These are phyloP conservation scores for Illadopsis cleaveri DNA, from an alignment of 2,113 vertebrate genomes.

Conservation along the genomic window DNA sequence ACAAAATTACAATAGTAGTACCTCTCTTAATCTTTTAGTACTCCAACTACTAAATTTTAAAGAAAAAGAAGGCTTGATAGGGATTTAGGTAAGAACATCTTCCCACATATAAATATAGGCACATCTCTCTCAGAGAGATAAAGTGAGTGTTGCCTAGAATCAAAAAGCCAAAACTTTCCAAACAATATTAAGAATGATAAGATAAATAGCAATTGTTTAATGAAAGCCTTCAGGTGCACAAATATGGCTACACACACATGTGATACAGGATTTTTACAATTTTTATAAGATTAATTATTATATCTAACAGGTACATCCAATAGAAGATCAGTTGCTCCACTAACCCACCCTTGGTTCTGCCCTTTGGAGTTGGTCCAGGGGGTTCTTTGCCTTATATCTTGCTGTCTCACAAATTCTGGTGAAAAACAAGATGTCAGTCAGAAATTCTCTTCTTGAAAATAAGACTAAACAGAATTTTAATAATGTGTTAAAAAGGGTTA, in stretches of 20 bases:
- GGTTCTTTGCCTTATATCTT: not conserved
- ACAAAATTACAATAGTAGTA: not conserved
- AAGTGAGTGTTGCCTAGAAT: not conserved
- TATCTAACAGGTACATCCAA: not conserved
- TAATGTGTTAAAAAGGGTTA: not conserved
- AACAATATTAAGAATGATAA: not conserved
- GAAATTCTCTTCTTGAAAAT: not conserved
- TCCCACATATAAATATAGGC: not conserved
- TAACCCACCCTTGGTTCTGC: not conserved
- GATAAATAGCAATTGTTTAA: not conserved
- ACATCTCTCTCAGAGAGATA: not conserved
- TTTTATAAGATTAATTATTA: not conserved
- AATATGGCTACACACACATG: not conserved
- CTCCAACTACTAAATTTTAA: not conserved
- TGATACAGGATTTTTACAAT: not conserved
- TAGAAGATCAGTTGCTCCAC: not conserved
- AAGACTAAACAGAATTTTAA: not conserved
- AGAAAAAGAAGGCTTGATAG: not conserved
- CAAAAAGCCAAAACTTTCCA: not conserved
- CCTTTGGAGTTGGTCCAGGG: too few species aligned
- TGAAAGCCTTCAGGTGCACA: not conserved
- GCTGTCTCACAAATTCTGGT: not conserved
- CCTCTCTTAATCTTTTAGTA: not conserved
- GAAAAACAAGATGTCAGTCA: not conserved
- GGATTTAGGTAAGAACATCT: not conserved